These are phyloP conservation scores for Propithecus perrieri DNA, from an alignment of 2,797 vertebrate genomes.

Conservation along the genomic window DNA sequence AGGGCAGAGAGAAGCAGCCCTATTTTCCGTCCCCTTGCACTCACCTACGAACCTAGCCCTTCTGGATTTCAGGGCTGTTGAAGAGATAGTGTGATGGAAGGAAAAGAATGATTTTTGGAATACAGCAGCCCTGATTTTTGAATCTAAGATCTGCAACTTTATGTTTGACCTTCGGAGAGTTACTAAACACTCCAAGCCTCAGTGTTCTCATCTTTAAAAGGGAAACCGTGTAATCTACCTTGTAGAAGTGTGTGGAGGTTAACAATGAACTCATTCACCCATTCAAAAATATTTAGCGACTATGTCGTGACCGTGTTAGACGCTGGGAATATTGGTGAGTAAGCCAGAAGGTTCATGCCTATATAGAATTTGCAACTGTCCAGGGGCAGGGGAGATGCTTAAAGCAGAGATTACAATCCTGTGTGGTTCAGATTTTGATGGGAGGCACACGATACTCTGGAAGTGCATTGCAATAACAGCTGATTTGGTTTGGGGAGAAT, in stretches of 20 bases:
- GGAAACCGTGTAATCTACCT: background rate
- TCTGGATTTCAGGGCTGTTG: background rate
- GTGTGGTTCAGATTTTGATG: background rate
- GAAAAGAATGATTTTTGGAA: background rate
- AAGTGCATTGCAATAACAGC: background rate
- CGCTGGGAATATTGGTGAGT: background rate
- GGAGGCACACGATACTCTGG: fast-evolving
- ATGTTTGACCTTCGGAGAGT: background rate
- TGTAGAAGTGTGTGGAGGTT: background rate
- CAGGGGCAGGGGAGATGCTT: background rate
- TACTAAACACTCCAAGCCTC: background rate
- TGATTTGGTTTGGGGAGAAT: background rate
- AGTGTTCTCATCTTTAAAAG: background rate
- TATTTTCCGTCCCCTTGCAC: no score
- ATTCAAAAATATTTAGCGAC: background rate
- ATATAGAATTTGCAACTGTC: background rate
- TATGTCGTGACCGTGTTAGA: background rate
- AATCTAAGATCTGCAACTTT: background rate
- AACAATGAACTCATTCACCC: background rate
- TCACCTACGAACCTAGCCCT: background rate
- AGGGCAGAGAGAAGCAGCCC: background rate
- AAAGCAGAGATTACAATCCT: background rate
- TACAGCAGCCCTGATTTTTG: background rate
- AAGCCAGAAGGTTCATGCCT: background rate
- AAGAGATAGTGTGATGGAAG: background rate